Conservation (phyloP, 2,113 vertebrate genomes). For the Microtus montanus region DNA sequence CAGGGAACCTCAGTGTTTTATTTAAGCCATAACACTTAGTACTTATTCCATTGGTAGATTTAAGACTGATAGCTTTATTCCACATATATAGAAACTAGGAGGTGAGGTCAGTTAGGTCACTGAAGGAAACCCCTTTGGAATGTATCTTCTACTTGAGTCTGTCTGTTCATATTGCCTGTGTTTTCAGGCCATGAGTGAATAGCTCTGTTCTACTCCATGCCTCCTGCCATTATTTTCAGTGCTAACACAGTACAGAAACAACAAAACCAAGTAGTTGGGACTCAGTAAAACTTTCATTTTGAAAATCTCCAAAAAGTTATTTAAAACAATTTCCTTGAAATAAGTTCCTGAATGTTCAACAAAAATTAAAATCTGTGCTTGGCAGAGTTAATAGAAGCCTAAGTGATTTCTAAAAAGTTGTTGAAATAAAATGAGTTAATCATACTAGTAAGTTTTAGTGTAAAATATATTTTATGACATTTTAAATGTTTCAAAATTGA, state of each 20-base stretch:
- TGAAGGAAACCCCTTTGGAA: not conserved
- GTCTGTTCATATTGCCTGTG: not conserved
- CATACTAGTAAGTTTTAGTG: slow-evolving; percentile 33
- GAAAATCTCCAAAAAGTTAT: not conserved
- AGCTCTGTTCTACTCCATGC: not conserved
- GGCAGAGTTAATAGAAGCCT: slow-evolving; percentile 4
- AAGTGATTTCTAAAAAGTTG: slow-evolving; percentile 30
- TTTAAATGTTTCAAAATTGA: slow-evolving; percentile 62
- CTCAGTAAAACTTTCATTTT: not conserved
- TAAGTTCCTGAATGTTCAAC: slow-evolving; percentile 33
- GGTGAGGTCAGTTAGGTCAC: not conserved
- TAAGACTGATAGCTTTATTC: not conserved
- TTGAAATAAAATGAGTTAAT: slow-evolving; percentile 60
- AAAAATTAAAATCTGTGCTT: slow-evolving; percentile 40
- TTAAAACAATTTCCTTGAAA: slow-evolving; percentile 39
- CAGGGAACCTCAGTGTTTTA: too few relatives aligned
- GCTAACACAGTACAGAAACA: not conserved
- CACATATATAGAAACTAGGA: not conserved
- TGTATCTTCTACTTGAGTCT: not conserved
- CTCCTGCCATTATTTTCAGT: not conserved
- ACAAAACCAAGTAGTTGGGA: not conserved
- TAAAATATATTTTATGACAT: slow-evolving; percentile 59
- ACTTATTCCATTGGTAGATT: not conserved
- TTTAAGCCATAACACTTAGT: too few relatives aligned
- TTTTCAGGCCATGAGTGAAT: not conserved